A percentile compares a stretch with the other conserved stretches of the same genome.
Conservation (phyloP, 1,140 invertebrate species). For the Pogonomyrmex barbatus region DNA sequence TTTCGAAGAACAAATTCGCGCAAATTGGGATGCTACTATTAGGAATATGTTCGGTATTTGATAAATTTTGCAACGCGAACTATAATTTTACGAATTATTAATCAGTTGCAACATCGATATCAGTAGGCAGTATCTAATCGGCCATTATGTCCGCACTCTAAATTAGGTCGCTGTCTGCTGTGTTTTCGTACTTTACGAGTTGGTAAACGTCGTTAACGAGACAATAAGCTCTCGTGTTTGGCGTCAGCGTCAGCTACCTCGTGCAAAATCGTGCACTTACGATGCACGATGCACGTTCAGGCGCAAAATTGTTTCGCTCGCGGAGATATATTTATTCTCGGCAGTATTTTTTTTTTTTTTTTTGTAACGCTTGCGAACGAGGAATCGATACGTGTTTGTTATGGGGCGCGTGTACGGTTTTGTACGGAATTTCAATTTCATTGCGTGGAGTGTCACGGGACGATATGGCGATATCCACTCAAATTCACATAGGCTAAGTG, state of each 20-base stretch:
- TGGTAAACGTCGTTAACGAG: slow-evolving; percentile 26
- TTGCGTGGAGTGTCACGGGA: too few relatives aligned
- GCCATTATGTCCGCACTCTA: not conserved
- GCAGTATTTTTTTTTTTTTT: not conserved
- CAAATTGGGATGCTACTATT: not conserved
- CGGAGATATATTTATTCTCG: slow-evolving; percentile 17
- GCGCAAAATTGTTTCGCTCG: slow-evolving; percentile 14
- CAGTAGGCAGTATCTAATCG: not conserved
- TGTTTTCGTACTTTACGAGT: not conserved
- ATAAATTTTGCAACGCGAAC: not conserved
- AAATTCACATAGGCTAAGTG: not conserved
- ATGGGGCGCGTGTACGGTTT: not conserved
- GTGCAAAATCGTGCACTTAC: not conserved
- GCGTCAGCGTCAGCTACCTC: not conserved
- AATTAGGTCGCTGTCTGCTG: not conserved
- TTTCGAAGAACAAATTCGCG: not conserved
- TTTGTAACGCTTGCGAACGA: not conserved
- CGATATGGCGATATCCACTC: not conserved
- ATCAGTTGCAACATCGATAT: not conserved
- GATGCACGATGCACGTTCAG: not conserved
- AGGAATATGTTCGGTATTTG: not conserved
- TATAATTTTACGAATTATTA: slow-evolving; percentile 20
- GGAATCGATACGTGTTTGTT: slow-evolving; percentile 14
- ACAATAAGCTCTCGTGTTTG: slow-evolving; percentile 10
- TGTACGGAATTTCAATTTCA: not conserved